phyloP scores from a whole-genome alignment of 1,140 invertebrate species.

The Agraylea sexmaculata region DNA sequence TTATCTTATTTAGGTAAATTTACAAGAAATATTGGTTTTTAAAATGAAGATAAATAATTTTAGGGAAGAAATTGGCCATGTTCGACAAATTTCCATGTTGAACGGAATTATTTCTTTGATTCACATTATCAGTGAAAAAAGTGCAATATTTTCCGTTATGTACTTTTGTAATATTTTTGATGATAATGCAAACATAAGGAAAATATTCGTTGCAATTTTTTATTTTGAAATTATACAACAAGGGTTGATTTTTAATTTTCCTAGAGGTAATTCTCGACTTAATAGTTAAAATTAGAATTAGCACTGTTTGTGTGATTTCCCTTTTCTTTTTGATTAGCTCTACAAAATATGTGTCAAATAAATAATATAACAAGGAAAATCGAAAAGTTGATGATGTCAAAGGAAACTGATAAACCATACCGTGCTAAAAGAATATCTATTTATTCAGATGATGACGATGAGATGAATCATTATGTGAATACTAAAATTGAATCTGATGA shows the following conservation, averaged over 20 bases:
- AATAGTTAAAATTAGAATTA: no score
- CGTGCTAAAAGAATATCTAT: conserved; percentile 2
- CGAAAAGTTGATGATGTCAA: conserved; percentile 13
- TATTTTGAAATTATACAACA: conserved; percentile 13
- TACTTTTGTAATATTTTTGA: conserved; percentile 14
- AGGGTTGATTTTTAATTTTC: conserved; percentile 13
- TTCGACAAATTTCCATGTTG: conserved; percentile 9
- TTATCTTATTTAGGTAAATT: not conserved
- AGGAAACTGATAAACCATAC: conserved; percentile 9
- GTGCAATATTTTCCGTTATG: conserved; percentile 17
- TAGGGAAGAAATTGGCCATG: conserved; percentile 18
- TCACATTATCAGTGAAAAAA: conserved; percentile 8
- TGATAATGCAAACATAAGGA: no score
- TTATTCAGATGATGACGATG: conserved; percentile 1
- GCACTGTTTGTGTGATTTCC: no score
- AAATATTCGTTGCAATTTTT: conserved; percentile 14
- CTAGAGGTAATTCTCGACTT: conserved; percentile 17
- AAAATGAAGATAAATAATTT: conserved; percentile 4
- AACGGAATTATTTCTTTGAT: conserved; percentile 13
- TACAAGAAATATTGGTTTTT: not conserved
- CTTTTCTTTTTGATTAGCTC: not conserved
- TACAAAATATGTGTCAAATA: not conserved
- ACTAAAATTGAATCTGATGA: conserved; percentile 3
- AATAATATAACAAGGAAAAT: conserved; percentile 13
- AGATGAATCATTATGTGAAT: not conserved